Evolutionary conservation across 2,113 vertebrate genomes (phyloP).

Genomic region (Tamias sibiricus): DNA sequence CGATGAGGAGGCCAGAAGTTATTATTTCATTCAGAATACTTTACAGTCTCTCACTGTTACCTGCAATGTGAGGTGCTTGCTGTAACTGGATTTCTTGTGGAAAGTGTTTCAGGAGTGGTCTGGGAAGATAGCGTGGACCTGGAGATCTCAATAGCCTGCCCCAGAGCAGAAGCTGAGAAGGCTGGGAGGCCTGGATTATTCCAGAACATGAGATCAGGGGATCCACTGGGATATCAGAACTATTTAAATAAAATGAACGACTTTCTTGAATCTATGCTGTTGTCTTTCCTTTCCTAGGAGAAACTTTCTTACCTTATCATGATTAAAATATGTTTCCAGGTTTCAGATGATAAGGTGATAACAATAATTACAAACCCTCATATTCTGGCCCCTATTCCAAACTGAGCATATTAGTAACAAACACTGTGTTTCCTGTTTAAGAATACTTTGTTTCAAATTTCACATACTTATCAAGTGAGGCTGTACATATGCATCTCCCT

Average conservation of each 20-base stretch:
- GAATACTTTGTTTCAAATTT: background rate
- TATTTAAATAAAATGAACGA: background rate
- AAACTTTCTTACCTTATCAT: background rate
- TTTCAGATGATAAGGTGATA: background rate
- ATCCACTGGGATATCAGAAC: fast-evolving
- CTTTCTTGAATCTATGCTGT: background rate
- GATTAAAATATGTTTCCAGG: background rate
- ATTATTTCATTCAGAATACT: too few relatives aligned
- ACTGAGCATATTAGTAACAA: background rate
- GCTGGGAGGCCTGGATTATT: fast-evolving
- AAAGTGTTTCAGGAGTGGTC: fast-evolving
- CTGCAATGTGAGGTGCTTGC: background rate
- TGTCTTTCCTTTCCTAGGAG: background rate
- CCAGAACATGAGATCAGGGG: too few relatives aligned
- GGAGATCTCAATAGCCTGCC: fast-evolving
- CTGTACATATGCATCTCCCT: background rate
- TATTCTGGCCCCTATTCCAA: background rate
- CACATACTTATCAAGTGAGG: background rate
- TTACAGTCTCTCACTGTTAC: background rate
- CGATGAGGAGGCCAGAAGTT: background rate
- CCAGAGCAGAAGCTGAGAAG: fast-evolving
- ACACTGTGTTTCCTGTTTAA: background rate
- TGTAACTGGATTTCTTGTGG: background rate
- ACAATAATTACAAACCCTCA: background rate
- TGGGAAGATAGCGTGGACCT: fast-evolving